These are phyloP conservation scores for Drosophila fuyamai DNA, from an alignment of 1,140 invertebrate genomes.

Conservation along the genomic window DNA sequence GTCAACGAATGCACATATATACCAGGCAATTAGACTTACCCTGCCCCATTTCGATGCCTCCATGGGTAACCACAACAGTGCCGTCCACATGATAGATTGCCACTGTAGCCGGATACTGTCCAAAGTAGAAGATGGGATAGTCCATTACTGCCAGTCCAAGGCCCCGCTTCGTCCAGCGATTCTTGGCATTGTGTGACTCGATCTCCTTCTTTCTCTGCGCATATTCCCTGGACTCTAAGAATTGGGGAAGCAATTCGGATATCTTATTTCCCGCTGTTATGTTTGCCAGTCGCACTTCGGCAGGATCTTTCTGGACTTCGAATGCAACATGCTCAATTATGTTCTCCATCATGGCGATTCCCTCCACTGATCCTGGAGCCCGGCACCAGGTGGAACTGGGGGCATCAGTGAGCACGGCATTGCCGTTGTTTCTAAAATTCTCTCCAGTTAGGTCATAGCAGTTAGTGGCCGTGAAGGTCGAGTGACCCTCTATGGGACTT, in stretches of 20 bases:
- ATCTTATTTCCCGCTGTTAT: conserved; percentile 85
- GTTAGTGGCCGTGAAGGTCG: conserved; percentile 85
- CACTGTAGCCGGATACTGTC: conserved; percentile 86
- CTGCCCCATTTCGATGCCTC: conserved; percentile 91
- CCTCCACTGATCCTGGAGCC: conserved; percentile 89
- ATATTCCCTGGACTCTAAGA: conserved; percentile 85
- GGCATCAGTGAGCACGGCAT: conserved; percentile 87
- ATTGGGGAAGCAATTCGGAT: conserved; percentile 76
- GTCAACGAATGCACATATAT: no score
- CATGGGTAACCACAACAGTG: conserved; percentile 88
- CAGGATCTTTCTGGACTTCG: conserved; percentile 88
- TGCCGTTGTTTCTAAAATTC: conserved; percentile 86
- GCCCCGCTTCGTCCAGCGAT: conserved; percentile 89
- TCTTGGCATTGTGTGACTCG: conserved; percentile 86
- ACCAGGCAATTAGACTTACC: conserved; percentile 79
- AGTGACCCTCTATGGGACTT: conserved; percentile 77
- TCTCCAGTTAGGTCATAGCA: conserved; percentile 86
- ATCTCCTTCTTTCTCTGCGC: conserved; percentile 85
- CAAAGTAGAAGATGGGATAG: conserved; percentile 85
- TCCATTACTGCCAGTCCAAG: conserved; percentile 87
- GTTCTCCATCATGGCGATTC: conserved; percentile 89
- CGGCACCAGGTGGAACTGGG: conserved; percentile 87
- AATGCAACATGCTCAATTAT: conserved; percentile 93
- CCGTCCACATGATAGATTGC: conserved; percentile 89
- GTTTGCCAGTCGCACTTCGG: conserved; percentile 89